phyloP scores from a whole-genome alignment of 2,797 vertebrate species.

The Tolypeutes matacus region DNA sequence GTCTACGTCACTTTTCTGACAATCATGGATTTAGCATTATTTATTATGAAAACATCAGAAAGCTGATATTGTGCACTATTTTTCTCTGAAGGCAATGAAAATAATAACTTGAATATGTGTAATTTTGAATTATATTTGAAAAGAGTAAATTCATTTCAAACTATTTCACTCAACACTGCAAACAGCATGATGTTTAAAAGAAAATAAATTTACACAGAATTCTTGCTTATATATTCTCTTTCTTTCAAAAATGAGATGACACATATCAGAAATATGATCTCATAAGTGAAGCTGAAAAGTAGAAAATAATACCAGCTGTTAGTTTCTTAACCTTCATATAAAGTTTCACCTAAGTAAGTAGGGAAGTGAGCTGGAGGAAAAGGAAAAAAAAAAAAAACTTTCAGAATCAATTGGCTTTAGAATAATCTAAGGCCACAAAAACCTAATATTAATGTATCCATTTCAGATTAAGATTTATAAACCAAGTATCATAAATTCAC shows the following conservation, averaged over 20 bases:
- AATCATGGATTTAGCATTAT: neutral
- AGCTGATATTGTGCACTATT: neutral
- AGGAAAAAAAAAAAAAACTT: neutral
- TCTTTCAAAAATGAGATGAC: slow-evolving; percentile 26
- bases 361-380: neutral
- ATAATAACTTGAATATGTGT: neutral
- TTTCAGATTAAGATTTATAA: slow-evolving; percentile 81
- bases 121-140: slow-evolving; percentile 65
- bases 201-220: neutral
- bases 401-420: neutral
- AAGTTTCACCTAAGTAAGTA: slow-evolving; percentile 8
- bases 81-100: slow-evolving; percentile 9
- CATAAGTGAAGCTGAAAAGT: neutral
- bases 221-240: neutral
- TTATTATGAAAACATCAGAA: neutral
- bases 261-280: neutral
- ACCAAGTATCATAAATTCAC: slow-evolving; percentile 43
- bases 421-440: slow-evolving; percentile 47
- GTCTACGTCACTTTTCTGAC: neutral
- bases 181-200: neutral
- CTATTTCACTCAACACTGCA: neutral
- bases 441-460: slow-evolving; percentile 75
- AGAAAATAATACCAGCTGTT: neutral
- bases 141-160: slow-evolving; percentile 17
- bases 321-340: neutral